Conservation (phyloP, 2,113 vertebrate species). For the Seriola aureovittata region DNA sequence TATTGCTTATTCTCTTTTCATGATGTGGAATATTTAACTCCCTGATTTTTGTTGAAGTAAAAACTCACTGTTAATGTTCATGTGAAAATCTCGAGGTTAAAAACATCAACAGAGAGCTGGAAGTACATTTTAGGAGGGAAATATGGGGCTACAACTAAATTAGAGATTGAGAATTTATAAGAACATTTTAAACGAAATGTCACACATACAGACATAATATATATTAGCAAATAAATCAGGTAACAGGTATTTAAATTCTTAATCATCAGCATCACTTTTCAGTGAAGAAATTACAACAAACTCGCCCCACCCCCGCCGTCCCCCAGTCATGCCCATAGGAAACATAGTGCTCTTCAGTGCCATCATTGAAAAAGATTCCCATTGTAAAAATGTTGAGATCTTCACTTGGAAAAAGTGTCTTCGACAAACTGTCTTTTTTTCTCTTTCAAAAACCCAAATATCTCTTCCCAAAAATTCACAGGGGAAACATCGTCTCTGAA, state of each 20-base stretch:
- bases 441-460: not conserved
- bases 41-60: constrained; percentile 51
- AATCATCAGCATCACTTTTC: not conserved
- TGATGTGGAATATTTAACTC: constrained; percentile 32
- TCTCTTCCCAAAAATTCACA: not conserved
- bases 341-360: constrained; percentile 34
- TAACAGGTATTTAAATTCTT: not conserved
- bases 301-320: not conserved
- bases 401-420: constrained; percentile 13
- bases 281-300: constrained; percentile 3
- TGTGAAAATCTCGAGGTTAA: not conserved
- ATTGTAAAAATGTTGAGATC: constrained; percentile 44
- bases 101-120: constrained; percentile 7
- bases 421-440: not conserved
- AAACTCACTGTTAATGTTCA: constrained; percentile 10
- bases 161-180: not conserved
- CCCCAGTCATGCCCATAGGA: not conserved
- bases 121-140: constrained; percentile 6
- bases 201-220: not conserved
- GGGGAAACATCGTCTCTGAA: not conserved
- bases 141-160: constrained; percentile 1
- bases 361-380: constrained; percentile 28
- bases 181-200: not conserved
- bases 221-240: not conserved
- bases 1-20: constrained; percentile 58